These are phyloP conservation scores for Seriola dumerili DNA, from an alignment of 2,113 vertebrate genomes.

Conservation along the genomic window DNA sequence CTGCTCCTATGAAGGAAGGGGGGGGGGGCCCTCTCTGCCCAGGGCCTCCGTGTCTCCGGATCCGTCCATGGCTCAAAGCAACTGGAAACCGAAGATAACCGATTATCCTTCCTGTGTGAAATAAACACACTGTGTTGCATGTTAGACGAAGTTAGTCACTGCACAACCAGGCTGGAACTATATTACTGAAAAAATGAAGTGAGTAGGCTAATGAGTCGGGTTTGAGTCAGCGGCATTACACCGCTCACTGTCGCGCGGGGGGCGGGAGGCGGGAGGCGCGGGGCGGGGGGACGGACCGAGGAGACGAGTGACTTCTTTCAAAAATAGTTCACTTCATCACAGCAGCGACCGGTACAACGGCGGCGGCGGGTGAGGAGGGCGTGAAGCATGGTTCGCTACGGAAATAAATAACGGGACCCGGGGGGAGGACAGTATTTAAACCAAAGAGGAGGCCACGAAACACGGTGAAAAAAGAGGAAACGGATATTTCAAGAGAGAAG, in stretches of 20 bases:
- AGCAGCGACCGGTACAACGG: constrained; percentile 34
- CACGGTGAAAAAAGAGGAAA: not conserved
- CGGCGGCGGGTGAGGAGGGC: constrained; percentile 25
- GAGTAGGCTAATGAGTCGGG: not conserved
- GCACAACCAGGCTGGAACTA: not conserved
- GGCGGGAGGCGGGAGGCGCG: constrained; percentile 31
- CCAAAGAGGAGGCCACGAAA: not conserved
- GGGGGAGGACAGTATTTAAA: constrained; percentile 1
- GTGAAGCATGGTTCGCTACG: constrained; percentile 47
- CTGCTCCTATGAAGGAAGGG: too few relatives aligned
- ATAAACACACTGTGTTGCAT: too few relatives aligned
- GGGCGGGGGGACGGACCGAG: constrained; percentile 29
- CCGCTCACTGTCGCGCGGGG: not conserved
- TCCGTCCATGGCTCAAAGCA: not conserved
- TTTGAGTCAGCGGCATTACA: not conserved
- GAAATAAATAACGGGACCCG: constrained; percentile 63
- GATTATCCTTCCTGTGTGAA: too few relatives aligned
- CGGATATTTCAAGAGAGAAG: not conserved
- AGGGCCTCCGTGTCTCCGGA: not conserved
- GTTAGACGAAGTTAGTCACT: too few relatives aligned
- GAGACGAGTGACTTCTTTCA: constrained; percentile 74
- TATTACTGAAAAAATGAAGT: not conserved
- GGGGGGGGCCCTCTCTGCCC: not conserved
- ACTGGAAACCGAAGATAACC: not conserved
- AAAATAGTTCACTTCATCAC: constrained; percentile 59